Conservation (phyloP, 2,797 vertebrate species). For the Chloroceryle amazona region DNA sequence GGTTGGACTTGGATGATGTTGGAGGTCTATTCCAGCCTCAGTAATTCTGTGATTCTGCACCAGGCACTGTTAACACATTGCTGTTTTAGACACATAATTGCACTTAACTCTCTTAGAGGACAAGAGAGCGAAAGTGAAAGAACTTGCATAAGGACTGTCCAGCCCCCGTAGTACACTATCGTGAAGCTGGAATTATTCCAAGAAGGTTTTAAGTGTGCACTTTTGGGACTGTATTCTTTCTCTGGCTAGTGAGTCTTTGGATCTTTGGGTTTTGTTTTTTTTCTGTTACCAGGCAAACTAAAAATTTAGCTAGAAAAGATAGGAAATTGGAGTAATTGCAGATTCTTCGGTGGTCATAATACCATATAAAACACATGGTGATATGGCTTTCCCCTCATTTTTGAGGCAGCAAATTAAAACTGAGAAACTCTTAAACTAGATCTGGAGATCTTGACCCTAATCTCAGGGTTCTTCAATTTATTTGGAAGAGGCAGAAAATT, state of each 20-base stretch:
- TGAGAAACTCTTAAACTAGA: background rate
- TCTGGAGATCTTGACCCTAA: background rate
- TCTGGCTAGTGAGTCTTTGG: background rate
- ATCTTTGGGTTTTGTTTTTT: background rate
- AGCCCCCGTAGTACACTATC: background rate
- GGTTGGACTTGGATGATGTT: too few species aligned
- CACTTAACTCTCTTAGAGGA: background rate
- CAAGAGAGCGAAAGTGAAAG: background rate
- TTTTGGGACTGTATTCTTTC: background rate
- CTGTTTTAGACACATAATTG: background rate
- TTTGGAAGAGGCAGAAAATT: background rate
- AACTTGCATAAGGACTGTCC: background rate
- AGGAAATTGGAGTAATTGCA: background rate
- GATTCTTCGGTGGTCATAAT: background rate
- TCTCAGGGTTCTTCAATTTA: background rate
- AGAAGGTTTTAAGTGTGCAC: background rate
- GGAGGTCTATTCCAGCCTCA: too few species aligned
- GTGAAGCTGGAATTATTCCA: background rate
- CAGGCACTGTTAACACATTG: background rate
- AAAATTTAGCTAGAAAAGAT: background rate
- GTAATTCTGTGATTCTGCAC: background rate
- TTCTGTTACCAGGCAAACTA: background rate
- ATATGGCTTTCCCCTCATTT: background rate
- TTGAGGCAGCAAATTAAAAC: background rate
- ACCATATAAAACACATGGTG: background rate